phyloP scores from a whole-genome alignment of 2,113 vertebrate species.

The Trinectes maculatus region DNA sequence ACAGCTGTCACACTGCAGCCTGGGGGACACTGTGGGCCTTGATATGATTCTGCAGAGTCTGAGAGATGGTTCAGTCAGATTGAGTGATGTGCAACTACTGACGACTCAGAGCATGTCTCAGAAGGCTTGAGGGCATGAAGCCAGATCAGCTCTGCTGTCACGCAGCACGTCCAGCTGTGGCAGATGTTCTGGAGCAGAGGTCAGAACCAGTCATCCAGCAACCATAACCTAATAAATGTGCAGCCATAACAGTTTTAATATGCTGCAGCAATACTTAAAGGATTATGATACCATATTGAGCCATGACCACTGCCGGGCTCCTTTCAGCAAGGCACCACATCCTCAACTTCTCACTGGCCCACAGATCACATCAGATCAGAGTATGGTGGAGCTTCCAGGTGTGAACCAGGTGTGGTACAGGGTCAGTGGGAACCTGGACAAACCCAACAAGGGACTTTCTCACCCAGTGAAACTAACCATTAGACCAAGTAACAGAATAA shows the following conservation, averaged over 20 bases:
- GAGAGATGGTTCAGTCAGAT: not conserved
- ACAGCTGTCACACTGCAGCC: slow-evolving; percentile 13
- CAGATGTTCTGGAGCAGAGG: slow-evolving; percentile 29
- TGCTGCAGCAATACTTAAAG: slow-evolving; percentile 18
- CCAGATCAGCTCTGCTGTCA: not conserved
- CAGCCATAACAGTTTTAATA: slow-evolving; percentile 39
- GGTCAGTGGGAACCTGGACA: not conserved
- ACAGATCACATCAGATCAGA: not conserved
- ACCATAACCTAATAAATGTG: slow-evolving; percentile 15
- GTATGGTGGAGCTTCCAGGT: not conserved
- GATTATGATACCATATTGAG: not conserved
- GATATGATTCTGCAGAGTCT: not conserved
- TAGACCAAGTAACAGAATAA: too few relatives aligned
- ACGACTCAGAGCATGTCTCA: not conserved
- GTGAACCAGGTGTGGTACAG: not conserved
- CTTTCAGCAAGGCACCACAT: slow-evolving; percentile 7
- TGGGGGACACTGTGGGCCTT: slow-evolving; percentile 11
- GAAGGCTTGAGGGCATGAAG: slow-evolving; percentile 1
- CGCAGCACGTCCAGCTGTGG: not conserved
- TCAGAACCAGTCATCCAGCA: slow-evolving; percentile 24
- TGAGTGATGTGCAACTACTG: not conserved
- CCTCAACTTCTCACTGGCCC: not conserved
- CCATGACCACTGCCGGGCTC: not conserved
- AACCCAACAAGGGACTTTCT: not conserved
- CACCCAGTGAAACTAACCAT: too few relatives aligned